Conservation (phyloP, 2,888 invertebrate genomes). For the Rhagonycha fulva region DNA sequence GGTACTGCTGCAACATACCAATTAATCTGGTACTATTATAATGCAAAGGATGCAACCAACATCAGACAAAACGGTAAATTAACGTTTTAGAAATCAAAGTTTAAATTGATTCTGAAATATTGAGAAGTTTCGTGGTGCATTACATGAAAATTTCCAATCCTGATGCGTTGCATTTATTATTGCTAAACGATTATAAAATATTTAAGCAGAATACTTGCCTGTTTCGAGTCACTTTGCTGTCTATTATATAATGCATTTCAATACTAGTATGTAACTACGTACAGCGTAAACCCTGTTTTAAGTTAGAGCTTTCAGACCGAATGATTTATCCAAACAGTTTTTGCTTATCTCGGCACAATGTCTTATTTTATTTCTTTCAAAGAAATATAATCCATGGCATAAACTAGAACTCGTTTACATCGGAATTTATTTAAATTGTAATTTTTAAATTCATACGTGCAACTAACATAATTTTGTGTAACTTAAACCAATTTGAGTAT, state of each 20-base stretch:
- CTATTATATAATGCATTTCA: constrained; percentile 23
- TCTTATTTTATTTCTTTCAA: constrained; percentile 32
- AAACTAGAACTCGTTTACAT: constrained; percentile 32
- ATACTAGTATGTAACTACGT: neutral
- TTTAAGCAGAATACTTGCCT: neutral
- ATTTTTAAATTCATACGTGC: neutral
- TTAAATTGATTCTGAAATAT: neutral
- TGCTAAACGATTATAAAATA: neutral
- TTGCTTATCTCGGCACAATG: constrained; percentile 32
- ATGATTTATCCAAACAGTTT: constrained; percentile 32
- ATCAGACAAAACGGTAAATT: neutral
- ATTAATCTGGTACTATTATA: neutral
- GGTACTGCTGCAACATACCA: neutral
- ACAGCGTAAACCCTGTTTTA: constrained; percentile 19
- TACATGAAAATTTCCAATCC: neutral
- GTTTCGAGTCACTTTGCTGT: constrained; percentile 11
- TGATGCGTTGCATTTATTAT: neutral
- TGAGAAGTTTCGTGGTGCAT: neutral
- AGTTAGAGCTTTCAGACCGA: constrained; percentile 34
- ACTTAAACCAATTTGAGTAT: neutral
- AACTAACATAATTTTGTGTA: neutral
- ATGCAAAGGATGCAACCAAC: neutral
- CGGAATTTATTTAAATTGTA: constrained; percentile 33
- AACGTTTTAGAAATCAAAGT: neutral
- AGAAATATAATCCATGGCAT: constrained; percentile 32